phyloP scores from a whole-genome alignment of 2,113 vertebrate species.

The Sclerurus mexicanus region DNA sequence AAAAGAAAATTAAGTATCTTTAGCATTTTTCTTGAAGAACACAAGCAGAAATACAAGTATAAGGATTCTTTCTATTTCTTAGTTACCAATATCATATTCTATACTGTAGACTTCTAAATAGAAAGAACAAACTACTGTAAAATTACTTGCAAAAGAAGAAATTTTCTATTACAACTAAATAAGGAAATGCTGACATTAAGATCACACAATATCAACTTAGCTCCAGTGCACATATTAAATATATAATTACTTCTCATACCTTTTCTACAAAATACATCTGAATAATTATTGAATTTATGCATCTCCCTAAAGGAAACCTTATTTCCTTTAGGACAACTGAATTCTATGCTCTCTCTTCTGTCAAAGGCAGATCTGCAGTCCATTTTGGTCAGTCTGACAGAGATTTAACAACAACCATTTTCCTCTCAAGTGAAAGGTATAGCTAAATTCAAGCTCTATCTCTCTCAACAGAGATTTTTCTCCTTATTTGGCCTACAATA shows the following conservation, averaged over 20 bases:
- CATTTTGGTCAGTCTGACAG: not conserved
- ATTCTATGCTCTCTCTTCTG: not conserved
- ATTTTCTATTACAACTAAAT: not conserved
- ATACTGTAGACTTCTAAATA: not conserved
- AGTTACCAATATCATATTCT: not conserved
- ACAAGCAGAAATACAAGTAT: not conserved
- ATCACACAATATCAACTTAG: not conserved
- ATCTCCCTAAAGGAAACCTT: not conserved
- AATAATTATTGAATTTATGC: not conserved
- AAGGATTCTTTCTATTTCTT: not conserved
- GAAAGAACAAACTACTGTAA: not conserved
- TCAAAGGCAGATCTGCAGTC: not conserved
- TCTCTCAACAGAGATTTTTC: not conserved
- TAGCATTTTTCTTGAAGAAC: not conserved
- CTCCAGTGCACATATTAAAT: not conserved
- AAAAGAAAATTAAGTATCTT: conserved; percentile 8
- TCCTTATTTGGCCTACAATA: not conserved
- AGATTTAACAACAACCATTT: not conserved
- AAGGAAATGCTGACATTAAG: not conserved
- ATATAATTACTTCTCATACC: not conserved
- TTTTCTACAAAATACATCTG: not conserved
- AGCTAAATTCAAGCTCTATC: not conserved
- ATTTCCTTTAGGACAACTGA: not conserved
- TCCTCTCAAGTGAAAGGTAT: not conserved
- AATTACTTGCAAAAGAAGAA: not conserved